Evolutionary conservation across 2,797 vertebrate species (phyloP), one percentile per base, ranked within the genome.

Genomic region (Melanotaenia parkinsoni): DNA sequence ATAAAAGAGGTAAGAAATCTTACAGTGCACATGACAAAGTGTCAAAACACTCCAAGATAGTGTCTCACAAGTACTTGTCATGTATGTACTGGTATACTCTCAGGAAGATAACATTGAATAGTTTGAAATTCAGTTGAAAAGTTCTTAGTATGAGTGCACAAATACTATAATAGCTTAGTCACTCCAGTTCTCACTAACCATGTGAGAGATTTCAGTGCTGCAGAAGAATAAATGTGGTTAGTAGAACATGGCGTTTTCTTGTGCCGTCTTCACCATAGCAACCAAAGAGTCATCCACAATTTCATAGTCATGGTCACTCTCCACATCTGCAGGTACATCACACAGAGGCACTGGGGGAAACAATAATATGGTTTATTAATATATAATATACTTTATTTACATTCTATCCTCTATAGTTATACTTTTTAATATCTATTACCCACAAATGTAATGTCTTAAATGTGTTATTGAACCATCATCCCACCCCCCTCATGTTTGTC

Each of bases 251-350:
- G 82, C 0, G 1, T 72, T 65, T 35, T 93, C 90, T 28, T 93
- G 77, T 5, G 77, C 67, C 4, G 18, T 74, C 54, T 64, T 84
- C 54, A 92, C 20, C 26, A 89, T 63, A 0, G 76, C 61, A 0
- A 59, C 0, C 1, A 95, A 33, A 20, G 70, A 38, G 0, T 92
- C 92, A 0, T 91, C 67, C 22, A 96, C 3, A 1, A 51, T 64
- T 89, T 97, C 95, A 0, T 98, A 97, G 70, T 96, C 94, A 0
- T 96, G 94, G 57, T 95, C 93, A 1, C 90, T 92, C 74, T 91
- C 87, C 35, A 1, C 58, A n/a, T 85, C 72, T 57, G 67, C 45
- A 12, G 2, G 4, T 0, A 65, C 1, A 0, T 67, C 66, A 24
- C 2, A 0, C 35, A 16, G 0, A 0, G 1, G 1, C 7, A 0